phyloP scores from a whole-genome alignment of 2,113 vertebrate genomes.

The Osmerus eperlanus region DNA sequence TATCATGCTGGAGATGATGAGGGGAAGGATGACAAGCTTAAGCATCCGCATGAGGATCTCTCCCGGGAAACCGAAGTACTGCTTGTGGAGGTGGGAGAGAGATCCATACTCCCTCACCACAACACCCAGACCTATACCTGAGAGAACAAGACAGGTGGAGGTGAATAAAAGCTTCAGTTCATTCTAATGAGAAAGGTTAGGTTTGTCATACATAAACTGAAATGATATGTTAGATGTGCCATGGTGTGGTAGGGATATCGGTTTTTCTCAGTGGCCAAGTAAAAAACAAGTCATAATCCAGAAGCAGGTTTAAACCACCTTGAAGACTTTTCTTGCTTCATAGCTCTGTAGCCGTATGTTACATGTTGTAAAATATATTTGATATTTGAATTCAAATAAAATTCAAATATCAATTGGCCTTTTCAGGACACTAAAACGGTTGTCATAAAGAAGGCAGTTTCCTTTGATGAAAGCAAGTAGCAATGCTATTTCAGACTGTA shows the following conservation, averaged over 20 bases:
- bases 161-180: not conserved
- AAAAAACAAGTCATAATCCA: no score
- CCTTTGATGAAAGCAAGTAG: not conserved
- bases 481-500: not conserved
- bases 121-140: conserved; percentile 86
- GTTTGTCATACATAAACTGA: conserved; percentile 1
- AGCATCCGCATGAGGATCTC: conserved; percentile 98
- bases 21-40: conserved; percentile 92
- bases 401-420: no score
- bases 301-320: no score
- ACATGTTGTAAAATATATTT: no score
- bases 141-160: not conserved
- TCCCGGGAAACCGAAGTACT: conserved; percentile 95
- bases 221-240: no score
- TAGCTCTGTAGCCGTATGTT: no score
- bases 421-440: not conserved
- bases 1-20: conserved; percentile 98
- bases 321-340: no score
- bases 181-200: not conserved
- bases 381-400: no score
- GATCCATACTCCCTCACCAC: conserved; percentile 84
- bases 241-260: no score
- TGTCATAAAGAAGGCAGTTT: not conserved
- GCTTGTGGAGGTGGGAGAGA: conserved; percentile 84
- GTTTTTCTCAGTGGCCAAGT: no score